Evolutionary conservation across 2,888 invertebrate genomes (phyloP).

Genomic region (Gari tellinella): DNA sequence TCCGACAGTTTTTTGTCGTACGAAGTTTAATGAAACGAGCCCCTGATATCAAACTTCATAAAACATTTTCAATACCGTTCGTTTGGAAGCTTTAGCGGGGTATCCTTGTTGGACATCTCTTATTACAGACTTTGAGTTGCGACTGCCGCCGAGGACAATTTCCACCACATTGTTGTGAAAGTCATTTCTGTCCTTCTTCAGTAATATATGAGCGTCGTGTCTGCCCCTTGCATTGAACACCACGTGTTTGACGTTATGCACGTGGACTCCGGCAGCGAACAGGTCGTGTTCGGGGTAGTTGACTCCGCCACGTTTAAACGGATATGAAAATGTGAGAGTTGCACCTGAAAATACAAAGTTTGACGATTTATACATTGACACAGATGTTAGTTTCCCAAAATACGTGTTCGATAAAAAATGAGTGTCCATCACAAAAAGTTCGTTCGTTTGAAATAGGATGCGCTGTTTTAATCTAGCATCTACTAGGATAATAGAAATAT

Average conservation of each 20-base stretch:
- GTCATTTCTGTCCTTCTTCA: constrained; percentile 18
- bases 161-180: constrained; percentile 33
- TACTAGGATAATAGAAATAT: no score
- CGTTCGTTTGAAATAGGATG: no score
- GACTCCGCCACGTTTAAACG: constrained; percentile 25
- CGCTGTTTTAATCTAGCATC: no score
- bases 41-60: no score
- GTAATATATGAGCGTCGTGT: constrained; percentile 36
- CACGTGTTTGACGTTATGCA: constrained; percentile 6
- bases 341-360: no score
- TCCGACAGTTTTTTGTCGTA: no score
- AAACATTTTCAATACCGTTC: no score
- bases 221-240: constrained; percentile 20
- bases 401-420: no score
- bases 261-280: constrained; percentile 5
- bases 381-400: no score
- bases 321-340: neutral
- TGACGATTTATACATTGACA: no score
- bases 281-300: constrained; percentile 23
- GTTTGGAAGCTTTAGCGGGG: constrained; percentile 1
- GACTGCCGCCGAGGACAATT: constrained; percentile 42
- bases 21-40: no score
- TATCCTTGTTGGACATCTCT: constrained; percentile 30
- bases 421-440: no score
- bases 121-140: constrained; percentile 35